Percentiles rank a stretch among this genome's conserved stretches.
phyloP scores from a whole-genome alignment of 2,797 vertebrate species.

The Myiothlypis coronata region DNA sequence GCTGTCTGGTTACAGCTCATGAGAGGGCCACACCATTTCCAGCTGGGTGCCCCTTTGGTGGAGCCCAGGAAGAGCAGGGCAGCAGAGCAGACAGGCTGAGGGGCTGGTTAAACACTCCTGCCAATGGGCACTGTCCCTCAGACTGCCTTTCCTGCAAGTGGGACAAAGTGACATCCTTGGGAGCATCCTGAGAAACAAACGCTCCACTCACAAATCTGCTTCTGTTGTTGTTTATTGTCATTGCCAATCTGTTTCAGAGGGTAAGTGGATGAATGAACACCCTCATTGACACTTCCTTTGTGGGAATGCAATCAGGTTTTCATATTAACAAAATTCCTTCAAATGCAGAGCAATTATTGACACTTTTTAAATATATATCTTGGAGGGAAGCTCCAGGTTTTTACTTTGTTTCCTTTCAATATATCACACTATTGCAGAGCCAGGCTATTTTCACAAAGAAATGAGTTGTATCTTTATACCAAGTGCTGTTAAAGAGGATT shows the following conservation, averaged over 20 bases:
- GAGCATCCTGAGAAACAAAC: background rate
- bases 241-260: background rate
- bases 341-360: background rate
- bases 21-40: background rate
- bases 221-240: background rate
- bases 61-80: background rate
- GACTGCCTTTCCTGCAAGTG: background rate
- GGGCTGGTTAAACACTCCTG: background rate
- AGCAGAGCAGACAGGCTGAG: background rate
- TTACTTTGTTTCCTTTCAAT: constrained; percentile 43
- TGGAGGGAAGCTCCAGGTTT: background rate
- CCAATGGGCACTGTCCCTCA: background rate
- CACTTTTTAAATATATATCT: background rate
- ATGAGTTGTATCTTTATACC: constrained; percentile 55
- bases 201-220: background rate
- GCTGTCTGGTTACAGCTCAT: background rate
- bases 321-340: background rate
- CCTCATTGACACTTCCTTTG: background rate
- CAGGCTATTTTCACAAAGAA: constrained; percentile 57
- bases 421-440: background rate
- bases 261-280: background rate
- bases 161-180: background rate
- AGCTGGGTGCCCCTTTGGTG: background rate
- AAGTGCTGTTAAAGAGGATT: constrained; percentile 62
- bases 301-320: background rate